Evolutionary conservation across 2,888 invertebrate species (phyloP).

Genomic region (Helicoverpa assulta): DNA sequence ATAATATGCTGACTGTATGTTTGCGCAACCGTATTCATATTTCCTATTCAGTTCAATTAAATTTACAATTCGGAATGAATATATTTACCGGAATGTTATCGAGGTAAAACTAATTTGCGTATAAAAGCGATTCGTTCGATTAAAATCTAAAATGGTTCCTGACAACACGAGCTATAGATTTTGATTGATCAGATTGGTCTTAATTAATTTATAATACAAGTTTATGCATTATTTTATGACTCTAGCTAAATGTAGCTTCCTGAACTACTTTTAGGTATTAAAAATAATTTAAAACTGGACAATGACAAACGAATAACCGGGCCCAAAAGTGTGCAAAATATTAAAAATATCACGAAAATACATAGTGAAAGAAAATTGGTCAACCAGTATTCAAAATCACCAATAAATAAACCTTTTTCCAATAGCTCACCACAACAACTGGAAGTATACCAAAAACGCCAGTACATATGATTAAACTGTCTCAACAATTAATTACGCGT

Average conservation of each 20-base stretch:
- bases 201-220: too few relatives aligned
- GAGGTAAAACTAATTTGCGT: slow-evolving; percentile 11
- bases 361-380: too few relatives aligned
- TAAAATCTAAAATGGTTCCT: slow-evolving; percentile 5
- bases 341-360: too few relatives aligned
- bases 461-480: slow-evolving; percentile 23
- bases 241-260: too few relatives aligned
- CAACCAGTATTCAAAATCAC: neutral
- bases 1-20: neutral
- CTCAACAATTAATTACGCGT: slow-evolving; percentile 61
- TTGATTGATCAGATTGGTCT: too few relatives aligned
- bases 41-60: slow-evolving; percentile 25
- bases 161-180: neutral
- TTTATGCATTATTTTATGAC: too few relatives aligned
- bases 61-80: slow-evolving; percentile 21
- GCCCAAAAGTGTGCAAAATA: too few relatives aligned
- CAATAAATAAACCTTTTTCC: neutral
- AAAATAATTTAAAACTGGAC: too few relatives aligned
- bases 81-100: slow-evolving; percentile 5
- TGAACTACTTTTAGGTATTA: too few relatives aligned
- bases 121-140: neutral
- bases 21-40: slow-evolving; percentile 1
- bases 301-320: too few relatives aligned
- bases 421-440: neutral
- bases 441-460: slow-evolving; percentile 36